Percentiles rank a stretch among this genome's conserved stretches.
phyloP scores from a whole-genome alignment of 2,113 vertebrate genomes.

The Bubo bubo region DNA sequence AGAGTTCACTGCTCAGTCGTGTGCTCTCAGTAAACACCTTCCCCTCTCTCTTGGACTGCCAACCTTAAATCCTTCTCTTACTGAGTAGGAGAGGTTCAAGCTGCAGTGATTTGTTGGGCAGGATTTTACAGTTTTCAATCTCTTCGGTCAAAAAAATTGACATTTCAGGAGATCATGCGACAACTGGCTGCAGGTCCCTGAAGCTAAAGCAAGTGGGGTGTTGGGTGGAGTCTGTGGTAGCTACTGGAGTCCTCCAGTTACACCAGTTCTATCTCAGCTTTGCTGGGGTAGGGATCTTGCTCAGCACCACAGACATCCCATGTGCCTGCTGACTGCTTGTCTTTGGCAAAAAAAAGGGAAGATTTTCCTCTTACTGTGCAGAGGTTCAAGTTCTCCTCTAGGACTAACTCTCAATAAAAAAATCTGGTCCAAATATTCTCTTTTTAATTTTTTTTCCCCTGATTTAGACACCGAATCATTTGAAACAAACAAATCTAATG shows the following conservation, averaged over 20 bases:
- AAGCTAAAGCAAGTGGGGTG: fast-evolving
- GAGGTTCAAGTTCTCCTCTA: background rate
- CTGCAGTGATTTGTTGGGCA: background rate
- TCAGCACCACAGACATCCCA: fast-evolving
- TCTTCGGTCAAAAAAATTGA: background rate
- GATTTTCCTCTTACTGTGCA: background rate
- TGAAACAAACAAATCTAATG: background rate
- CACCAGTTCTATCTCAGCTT: background rate
- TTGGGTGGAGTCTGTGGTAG: background rate
- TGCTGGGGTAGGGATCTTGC: background rate
- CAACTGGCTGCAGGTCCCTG: background rate
- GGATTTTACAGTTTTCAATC: background rate
- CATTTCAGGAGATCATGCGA: background rate
- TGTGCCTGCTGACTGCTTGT: background rate
- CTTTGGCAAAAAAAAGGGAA: background rate
- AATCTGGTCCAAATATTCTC: background rate
- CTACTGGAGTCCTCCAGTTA: background rate
- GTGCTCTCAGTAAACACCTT: background rate
- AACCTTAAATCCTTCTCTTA: background rate
- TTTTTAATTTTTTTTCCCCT: fast-evolving
- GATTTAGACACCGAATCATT: background rate
- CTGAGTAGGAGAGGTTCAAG: background rate
- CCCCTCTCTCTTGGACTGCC: background rate
- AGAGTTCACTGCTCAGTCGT: background rate
- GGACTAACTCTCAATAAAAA: background rate